Base-by-base conservation (phyloP, 2,113 vertebrate species). In the Mugil cephalus region DNA sequence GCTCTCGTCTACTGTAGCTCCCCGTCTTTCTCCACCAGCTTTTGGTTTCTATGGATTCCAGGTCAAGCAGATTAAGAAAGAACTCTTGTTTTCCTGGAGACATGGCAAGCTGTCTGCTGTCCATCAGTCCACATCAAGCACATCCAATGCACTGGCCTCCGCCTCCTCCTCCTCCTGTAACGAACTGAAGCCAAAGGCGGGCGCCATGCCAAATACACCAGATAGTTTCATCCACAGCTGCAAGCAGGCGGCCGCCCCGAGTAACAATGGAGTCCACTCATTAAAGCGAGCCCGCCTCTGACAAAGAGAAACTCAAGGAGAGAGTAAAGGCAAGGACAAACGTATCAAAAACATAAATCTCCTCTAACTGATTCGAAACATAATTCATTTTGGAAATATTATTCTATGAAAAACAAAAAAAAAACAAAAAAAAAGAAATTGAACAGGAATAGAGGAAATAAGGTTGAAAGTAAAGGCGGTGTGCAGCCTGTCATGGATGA, bases 151-250 rank as follows among this genome's bases (percentile, higher is more conserved):
- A 60, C 54, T 64, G 77, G 71, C 64, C 81, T 76, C 58, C 42
- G 12, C 69, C 63, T 72, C 70, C 79, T 55, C 51, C 46, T 79
- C 54, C 74, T 67, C 71, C 74, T 69, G 69, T 78, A 85, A 86
- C 82, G 86, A 82, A 72, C 71, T 46, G 76, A 77, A 71, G 86
- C 71, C 61, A 52, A 76, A 69, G 84, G 61, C 40, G 47, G 85
- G 87, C 82, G 8, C 24, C 18, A 14, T 80, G 92, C 92, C 92
- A 93, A 92, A 87, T 84, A 82, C 77, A 83, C 77, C 70, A 83
- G 86, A 92, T 91, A 90, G 89, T 87, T 92, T 89, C 78, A 85
- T 88, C 87, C 90, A 94, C 93, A 93, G 90, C 93, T 95, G 93
- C 87, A 88, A 87, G 85, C 91, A 91, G 89, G 71, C 87, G 72